Base-by-base conservation (phyloP, 2,888 invertebrate species). In the Diachrysia chrysitis region DNA sequence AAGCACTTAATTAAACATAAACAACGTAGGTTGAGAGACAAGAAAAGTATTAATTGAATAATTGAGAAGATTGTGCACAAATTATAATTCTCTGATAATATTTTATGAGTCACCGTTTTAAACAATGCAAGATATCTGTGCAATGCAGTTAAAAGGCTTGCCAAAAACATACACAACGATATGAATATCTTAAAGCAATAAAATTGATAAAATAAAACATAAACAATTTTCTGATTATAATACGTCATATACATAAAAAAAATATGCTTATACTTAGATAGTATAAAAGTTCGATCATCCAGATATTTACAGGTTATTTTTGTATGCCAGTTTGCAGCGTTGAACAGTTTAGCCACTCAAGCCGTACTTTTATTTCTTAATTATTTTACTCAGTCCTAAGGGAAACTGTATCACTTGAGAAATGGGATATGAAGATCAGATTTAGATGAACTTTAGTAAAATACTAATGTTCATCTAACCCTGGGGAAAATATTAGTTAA, bases 71-170 rank as follows among this genome's bases (percentile, higher is more conserved):
- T 17, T n/a, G 7, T 46, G 21, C 10, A 51, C 19, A 10, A 21
- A 21, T 21, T 12, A 19, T 1, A 51, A 51, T 21, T 51, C 48
- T 21, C 4, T 51, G 48, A 21, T 17, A 48, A n/a, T n/a, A n/a
- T n/a, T n/a, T n/a, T n/a, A n/a, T 65, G 64, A 69, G 7, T 56
- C 29, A 67, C 46, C 32, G 29, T 42, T 55, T 37, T 35, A 55
- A 53, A 46, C 37, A 37, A 54, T 23, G 12, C 55, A 73, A 71
- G 57, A 74, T 59, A 69, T 60, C 19, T 59, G n/a, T n/a, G n/a
- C n/a, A n/a, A n/a, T n/a, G 57, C 55, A 51, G 29, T 2, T 32
- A 32, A 16, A 19, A 25, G 42, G 17, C 37, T 61, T 63, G 59
- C 58, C 19, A 32, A 32, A 32, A 32, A 21, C 10, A 19, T 19